A percentile compares a stretch with the other conserved stretches of the same genome.
Conservation (phyloP, 2,113 vertebrate species). For the Chaetura pelagica region DNA sequence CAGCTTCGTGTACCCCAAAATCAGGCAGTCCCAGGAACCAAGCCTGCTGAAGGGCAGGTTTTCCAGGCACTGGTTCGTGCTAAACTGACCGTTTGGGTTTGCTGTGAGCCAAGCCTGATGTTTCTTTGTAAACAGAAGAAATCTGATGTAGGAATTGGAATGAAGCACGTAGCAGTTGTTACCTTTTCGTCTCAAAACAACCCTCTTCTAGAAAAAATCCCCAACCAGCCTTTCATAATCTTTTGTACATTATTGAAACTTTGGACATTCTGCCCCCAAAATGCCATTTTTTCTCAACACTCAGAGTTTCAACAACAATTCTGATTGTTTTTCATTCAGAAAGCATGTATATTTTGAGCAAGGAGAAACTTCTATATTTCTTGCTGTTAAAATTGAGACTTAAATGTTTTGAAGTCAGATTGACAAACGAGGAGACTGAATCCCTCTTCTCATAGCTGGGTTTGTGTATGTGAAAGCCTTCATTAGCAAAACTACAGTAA, state of each 20-base stretch:
- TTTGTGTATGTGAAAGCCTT: neutral
- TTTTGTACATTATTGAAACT: neutral
- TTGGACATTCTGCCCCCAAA: neutral
- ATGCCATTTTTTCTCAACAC: neutral
- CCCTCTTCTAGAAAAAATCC: neutral
- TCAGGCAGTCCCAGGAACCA: neutral
- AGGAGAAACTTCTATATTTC: neutral
- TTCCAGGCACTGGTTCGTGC: neutral
- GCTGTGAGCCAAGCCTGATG: neutral
- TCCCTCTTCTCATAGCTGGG: neutral
- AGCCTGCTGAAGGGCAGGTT: neutral
- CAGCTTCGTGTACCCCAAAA: neutral
- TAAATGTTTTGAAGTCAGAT: neutral
- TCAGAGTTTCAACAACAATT: neutral
- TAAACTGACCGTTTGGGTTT: fast-evolving
- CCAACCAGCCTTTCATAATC: neutral
- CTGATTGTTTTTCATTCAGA: neutral
- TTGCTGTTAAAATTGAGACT: neutral
- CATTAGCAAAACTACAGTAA: neutral
- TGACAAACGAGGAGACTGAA: neutral
- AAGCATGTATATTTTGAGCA: neutral
- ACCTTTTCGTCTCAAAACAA: neutral
- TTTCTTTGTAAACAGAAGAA: neutral
- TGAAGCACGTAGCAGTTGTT: neutral
- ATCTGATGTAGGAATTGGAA: neutral